These are phyloP conservation scores for Mus pahari DNA, from an alignment of 2,113 vertebrate species.

Conservation along the genomic window DNA sequence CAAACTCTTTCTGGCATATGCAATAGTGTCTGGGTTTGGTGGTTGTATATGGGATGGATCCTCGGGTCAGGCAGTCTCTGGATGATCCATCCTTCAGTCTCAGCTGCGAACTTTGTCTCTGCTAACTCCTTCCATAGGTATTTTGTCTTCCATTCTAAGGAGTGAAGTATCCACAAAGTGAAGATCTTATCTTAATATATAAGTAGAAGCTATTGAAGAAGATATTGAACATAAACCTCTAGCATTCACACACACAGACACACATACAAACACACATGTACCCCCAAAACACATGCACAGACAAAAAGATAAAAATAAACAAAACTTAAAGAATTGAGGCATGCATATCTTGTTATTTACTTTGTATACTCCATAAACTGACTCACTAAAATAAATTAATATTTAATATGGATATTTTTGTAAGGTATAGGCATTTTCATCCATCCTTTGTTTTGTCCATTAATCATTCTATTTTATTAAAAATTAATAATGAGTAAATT, in stretches of 20 bases:
- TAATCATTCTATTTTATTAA: background rate
- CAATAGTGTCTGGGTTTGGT: too few species aligned
- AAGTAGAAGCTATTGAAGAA: background rate
- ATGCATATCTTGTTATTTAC: background rate
- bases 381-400: background rate
- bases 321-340: background rate
- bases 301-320: background rate
- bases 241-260: background rate
- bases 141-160: too few species aligned
- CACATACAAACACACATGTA: background rate
- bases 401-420: background rate
- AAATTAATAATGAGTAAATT: background rate
- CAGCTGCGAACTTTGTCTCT: too few species aligned
- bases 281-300: background rate
- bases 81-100: too few species aligned
- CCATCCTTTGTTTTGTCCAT: background rate
- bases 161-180: too few species aligned
- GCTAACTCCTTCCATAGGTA: too few species aligned
- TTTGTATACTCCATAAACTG: background rate
- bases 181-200: too few species aligned
- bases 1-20: too few species aligned
- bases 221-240: background rate
- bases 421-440: background rate
- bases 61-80: too few species aligned
- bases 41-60: too few species aligned